Evolutionary conservation across 2,113 vertebrate genomes (phyloP).

Genomic region (Nesogale talazaci): DNA sequence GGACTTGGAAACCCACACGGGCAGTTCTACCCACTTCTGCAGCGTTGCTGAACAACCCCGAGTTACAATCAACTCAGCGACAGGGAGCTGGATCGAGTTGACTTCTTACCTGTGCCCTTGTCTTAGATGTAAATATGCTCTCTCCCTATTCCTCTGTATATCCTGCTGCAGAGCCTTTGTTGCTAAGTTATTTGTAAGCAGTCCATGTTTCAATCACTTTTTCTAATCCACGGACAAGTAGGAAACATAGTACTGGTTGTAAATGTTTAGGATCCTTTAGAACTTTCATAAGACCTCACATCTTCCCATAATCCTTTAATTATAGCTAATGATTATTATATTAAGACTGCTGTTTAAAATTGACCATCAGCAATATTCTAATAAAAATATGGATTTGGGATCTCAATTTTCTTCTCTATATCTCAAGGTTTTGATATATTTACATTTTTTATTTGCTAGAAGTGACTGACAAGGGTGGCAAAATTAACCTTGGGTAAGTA

Average conservation of each 20-base stretch:
- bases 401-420: neutral
- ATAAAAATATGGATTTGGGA: neutral
- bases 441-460: neutral
- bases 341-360: constrained; percentile 13
- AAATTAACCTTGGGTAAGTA: neutral
- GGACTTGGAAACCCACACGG: too few species aligned
- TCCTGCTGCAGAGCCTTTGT: neutral
- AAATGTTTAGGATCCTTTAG: neutral
- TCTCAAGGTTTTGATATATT: neutral
- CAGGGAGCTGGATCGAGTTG: too few species aligned
- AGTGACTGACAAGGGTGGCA: neutral
- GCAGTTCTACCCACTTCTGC: too few species aligned
- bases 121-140: neutral
- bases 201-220: constrained; percentile 1
- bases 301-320: neutral
- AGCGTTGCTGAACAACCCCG: too few species aligned
- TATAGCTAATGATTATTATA: neutral
- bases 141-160: neutral
- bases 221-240: neutral
- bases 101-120: neutral
- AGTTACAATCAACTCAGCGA: too few species aligned
- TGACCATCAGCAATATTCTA: neutral
- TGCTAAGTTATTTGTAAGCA: neutral
- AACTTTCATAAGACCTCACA: neutral
- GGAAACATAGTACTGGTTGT: neutral